Base-by-base conservation (phyloP, 2,113 vertebrate species). In the Steatornis caripensis region DNA sequence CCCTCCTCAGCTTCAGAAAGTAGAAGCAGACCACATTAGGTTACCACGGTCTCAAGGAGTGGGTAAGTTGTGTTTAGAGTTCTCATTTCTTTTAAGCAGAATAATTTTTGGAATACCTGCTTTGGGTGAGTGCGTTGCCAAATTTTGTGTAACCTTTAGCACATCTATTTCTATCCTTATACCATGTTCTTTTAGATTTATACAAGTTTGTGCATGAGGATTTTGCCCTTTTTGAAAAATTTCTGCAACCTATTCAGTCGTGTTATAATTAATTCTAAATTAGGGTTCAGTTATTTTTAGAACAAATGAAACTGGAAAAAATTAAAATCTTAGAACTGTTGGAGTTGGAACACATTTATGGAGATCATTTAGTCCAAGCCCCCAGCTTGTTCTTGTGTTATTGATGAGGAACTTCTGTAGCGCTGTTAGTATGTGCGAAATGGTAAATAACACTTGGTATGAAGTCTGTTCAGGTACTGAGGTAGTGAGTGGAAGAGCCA, bases 1-100 rank as follows among this genome's bases (percentile, higher is more conserved):
- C 61, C 98, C 98, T 71, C 97, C 98, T 95, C 98, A 98, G 91
- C 98, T 99, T 94, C 98, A 98, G 91, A 98, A 98, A 97, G 93
- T 98, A 97, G 87, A 99, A 98, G 85, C 94, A 98, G 97, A 99
- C 98, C 95, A 98, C 97, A 97, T 98, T 94, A 98, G 98, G 66
- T 98, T 99, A 96, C 98, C 98, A 96, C 99, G 98, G 48, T 97
- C 98, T 82, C 98, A 98, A 81, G 94, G 95, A 92, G 66, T 97
- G 96, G 99, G 99, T 99, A 98, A 97, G 98, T 94, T 97, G 18
- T 49, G 7, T 60, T 85, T 26, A 79, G 37, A 84, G 18, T 71
- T 97, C 84, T 87, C 32, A 32, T 61, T 95, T 82, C 27, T 53
- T 84, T 51, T 65, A 71, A 83, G 57, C 18, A 49, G 48, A 48